Conservation (phyloP, 2,888 invertebrate species). For the Dermolepida albohirtum region DNA sequence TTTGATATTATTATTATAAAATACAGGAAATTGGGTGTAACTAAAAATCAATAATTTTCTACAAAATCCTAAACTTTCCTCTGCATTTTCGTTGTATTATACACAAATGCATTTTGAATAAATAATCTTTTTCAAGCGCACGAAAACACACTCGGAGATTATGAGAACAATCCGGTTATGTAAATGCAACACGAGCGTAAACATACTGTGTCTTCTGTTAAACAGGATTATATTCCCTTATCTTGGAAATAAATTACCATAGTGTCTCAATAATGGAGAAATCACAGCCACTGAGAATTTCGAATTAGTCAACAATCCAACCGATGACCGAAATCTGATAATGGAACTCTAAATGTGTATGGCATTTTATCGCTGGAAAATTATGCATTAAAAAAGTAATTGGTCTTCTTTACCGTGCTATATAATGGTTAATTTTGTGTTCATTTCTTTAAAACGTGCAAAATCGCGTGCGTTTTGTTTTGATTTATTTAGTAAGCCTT, state of each 20-base stretch:
- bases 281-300: conserved; percentile 34
- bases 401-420: too few relatives aligned
- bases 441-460: too few relatives aligned
- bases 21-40: too few relatives aligned
- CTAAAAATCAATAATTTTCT: too few relatives aligned
- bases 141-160: conserved; percentile 34
- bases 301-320: conserved; percentile 37
- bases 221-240: conserved; percentile 54
- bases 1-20: too few relatives aligned
- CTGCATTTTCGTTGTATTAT: background rate
- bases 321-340: conserved; percentile 20
- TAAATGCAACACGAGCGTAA: conserved; percentile 55
- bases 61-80: too few relatives aligned
- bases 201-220: conserved; percentile 54
- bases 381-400: too few relatives aligned
- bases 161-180: conserved; percentile 54
- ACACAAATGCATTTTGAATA: conserved; percentile 17
- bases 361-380: too few relatives aligned
- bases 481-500: too few relatives aligned
- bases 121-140: conserved; percentile 23
- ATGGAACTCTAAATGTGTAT: conserved; percentile 6
- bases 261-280: conserved; percentile 53
- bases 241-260: conserved; percentile 54
- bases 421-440: too few relatives aligned
- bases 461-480: too few relatives aligned